Percentiles rank a stretch among this genome's conserved stretches.
These are phyloP conservation scores for Hydractinia echinata DNA, from an alignment of 30 jellyfish, hydroid and myxozoan genomes.

Conservation along the genomic window DNA sequence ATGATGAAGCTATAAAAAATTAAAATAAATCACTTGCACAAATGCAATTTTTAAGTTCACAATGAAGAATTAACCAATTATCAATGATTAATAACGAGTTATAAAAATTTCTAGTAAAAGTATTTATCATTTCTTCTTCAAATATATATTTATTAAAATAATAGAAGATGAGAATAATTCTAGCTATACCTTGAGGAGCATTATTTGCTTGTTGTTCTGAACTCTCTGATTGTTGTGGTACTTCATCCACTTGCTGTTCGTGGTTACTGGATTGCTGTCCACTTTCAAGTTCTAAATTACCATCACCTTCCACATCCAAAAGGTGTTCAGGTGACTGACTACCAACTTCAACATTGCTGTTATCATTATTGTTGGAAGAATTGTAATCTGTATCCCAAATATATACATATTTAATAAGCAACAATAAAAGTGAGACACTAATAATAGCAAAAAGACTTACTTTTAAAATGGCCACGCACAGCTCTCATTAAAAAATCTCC, in stretches of 20 bases:
- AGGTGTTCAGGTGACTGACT: background rate
- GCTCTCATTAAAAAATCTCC: slow-evolving; percentile 3
- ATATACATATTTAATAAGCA: no score
- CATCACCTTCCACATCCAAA: background rate
- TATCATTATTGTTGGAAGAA: background rate
- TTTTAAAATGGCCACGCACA: slow-evolving; percentile 3
- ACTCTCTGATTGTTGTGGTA: no score
- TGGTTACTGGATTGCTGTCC: background rate
- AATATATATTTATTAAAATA: no score
- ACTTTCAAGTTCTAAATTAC: background rate
- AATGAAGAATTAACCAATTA: no score
- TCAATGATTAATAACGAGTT: no score
- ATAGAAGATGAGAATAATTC: no score
- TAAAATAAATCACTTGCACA: background rate
- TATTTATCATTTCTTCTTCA: no score
- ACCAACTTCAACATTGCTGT: background rate
- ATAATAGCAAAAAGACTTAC: background rate
- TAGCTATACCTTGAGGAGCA: no score
- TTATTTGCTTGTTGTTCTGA: no score
- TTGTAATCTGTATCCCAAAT: background rate
- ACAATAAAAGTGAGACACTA: no score
- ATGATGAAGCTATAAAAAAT: background rate
- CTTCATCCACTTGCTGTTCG: background rate
- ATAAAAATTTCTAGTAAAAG: no score
- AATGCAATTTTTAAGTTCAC: background rate